Percentiles rank a stretch among this genome's conserved stretches.
Conservation (phyloP, 2,888 invertebrate genomes). For the Drosophila pseudotakahashii region DNA sequence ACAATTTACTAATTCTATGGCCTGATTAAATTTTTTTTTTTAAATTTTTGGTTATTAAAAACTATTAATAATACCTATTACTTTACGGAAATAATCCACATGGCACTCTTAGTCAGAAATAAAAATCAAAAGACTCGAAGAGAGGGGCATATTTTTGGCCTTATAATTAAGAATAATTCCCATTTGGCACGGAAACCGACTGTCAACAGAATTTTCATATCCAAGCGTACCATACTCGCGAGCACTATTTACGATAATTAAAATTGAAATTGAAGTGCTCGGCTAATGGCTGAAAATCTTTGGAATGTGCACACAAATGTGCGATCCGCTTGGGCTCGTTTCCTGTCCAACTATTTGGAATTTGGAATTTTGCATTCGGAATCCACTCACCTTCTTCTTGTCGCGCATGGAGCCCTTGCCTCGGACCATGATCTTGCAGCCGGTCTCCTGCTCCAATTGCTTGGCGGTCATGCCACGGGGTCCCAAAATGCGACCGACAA, state of each 20-base stretch:
- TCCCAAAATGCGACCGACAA: constrained; percentile 99
- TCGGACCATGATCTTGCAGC: constrained; percentile 99
- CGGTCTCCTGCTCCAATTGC: constrained; percentile 99
- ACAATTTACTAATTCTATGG: no score
- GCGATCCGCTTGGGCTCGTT: constrained; percentile 1
- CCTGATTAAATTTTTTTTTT: no score
- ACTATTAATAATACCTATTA: background rate
- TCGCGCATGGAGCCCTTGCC: constrained; percentile 99
- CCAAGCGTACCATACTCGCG: constrained; percentile 19
- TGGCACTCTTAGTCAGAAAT: background rate
- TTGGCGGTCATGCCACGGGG: constrained; percentile 99
- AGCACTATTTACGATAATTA: constrained; percentile 30
- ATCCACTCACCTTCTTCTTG: constrained; percentile 96
- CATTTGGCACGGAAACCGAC: constrained; percentile 62
- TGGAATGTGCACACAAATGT: constrained; percentile 33
- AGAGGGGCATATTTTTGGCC: constrained; percentile 9
- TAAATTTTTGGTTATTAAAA: no score
- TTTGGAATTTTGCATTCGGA: no score
- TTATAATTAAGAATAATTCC: constrained; percentile 56
- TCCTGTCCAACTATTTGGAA: background rate
- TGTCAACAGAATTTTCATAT: constrained; percentile 58
- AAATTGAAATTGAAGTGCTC: constrained; percentile 39
- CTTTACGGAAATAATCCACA: background rate
- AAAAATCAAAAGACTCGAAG: background rate
- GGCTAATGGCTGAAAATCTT: constrained; percentile 23